phyloP scores from a whole-genome alignment of 30 jellyfish, hydroid and myxozoan genomes.

The Aurelia aurita region DNA sequence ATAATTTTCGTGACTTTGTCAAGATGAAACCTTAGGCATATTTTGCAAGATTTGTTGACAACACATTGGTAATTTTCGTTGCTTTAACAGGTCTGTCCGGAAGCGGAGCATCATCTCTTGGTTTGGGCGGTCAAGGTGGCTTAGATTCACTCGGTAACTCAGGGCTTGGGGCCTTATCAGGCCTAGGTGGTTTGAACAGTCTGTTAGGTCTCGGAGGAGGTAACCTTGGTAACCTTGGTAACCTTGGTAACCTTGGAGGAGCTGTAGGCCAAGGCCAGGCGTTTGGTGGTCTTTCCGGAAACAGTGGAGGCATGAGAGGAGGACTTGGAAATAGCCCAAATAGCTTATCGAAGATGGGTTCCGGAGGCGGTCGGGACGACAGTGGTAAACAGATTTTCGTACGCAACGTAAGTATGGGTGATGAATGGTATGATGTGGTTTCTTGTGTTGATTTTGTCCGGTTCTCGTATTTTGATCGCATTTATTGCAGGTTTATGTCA shows the following conservation, averaged over 20 bases:
- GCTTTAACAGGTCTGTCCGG: conserved; percentile 70
- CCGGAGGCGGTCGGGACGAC: conserved; percentile 73
- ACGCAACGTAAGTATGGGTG: conserved; percentile 91
- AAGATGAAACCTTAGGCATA: neutral
- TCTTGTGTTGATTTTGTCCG: neutral
- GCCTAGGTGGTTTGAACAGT: conserved; percentile 78
- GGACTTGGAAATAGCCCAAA: conserved; percentile 33
- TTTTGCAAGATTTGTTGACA: neutral
- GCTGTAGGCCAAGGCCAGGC: conserved; percentile 71
- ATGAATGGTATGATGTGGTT: conserved; percentile 31
- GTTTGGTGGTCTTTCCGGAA: conserved; percentile 50
- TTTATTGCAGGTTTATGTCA: too few species aligned
- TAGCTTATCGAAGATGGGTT: conserved; percentile 41
- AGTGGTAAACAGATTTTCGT: conserved; percentile 88
- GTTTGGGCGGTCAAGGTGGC: conserved; percentile 63
- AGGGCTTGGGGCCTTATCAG: conserved; percentile 40
- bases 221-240: conserved; percentile 46
- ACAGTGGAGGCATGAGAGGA: conserved; percentile 38
- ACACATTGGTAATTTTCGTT: conserved; percentile 18
- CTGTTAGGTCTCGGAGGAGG: conserved; percentile 77
- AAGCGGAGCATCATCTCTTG: conserved; percentile 32
- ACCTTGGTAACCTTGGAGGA: conserved; percentile 58
- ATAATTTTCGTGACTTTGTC: too few species aligned
- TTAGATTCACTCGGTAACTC: conserved; percentile 71
- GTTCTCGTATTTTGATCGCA: neutral